Base-by-base conservation (phyloP, 2,797 vertebrate genomes). In the Clamator glandarius region DNA sequence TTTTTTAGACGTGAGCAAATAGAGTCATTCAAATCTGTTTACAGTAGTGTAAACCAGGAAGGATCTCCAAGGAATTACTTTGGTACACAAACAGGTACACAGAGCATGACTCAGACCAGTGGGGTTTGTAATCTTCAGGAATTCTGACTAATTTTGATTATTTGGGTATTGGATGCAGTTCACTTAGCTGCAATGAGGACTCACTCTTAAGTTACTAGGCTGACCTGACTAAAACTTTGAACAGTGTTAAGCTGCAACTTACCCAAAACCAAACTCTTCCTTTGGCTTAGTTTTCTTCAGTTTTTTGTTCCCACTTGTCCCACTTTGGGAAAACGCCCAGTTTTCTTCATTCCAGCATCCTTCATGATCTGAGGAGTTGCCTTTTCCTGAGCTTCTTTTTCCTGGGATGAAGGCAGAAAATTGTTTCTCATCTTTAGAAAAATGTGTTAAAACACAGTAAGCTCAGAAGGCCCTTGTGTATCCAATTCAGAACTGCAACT, bases 221-320 rank as follows among this genome's bases (percentile, higher is more conserved):
- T 75, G 52, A 77, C 18, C 35, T n/a, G 62, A 68, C 9, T 44
- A 46, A 73, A 94, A 76, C 33, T 74, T 28, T 9, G 2, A 83
- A 81, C 8, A 36, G 15, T 14, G 70, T 78, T 59, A 90, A 75
- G 15, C 28, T 6, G 15, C 14, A 54, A 95, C 98, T 98, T 95
- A 99, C 99, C 99, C 98, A 69, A 98, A 98, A 90, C 98, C 97
- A 75, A 98, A 98, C 46, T 99, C 99, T 64, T 99, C 99, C 98
- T 99, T 99, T 97, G 98, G 98, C 98, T 99, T 99, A 83, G 98
- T 97, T 97, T 98, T 99, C 95, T 99, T 99, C 92, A 99, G 97
- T 95, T 99, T 99, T 97, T 99, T 99, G 97, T 98, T 98, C 91
- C 98, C 99, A 97, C 98, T 99, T 94, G 98, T 96, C 88, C 98